Evolutionary conservation across 2,888 invertebrate species (phyloP).

Genomic region (Cheilosia scutellata): DNA sequence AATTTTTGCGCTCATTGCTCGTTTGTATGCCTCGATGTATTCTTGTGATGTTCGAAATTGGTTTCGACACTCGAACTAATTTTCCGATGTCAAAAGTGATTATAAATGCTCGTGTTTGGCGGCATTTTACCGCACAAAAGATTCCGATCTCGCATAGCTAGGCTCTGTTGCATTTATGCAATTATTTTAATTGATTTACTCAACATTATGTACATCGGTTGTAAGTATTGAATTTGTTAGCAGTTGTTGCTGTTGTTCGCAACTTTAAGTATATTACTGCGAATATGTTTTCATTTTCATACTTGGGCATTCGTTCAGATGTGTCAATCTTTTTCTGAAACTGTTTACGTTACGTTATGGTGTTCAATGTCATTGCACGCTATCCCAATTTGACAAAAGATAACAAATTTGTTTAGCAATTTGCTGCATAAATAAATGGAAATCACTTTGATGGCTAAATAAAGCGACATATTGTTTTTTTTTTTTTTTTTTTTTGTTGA

Average conservation of each 20-base stretch:
- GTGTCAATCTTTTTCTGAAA: neutral
- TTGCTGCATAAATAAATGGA: neutral
- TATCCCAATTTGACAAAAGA: slow-evolving; percentile 2
- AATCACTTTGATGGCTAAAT: neutral
- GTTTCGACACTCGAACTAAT: slow-evolving; percentile 71
- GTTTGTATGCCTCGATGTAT: slow-evolving; percentile 60
- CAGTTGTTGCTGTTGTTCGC: neutral
- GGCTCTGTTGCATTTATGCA: slow-evolving; percentile 51
- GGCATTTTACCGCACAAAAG: slow-evolving; percentile 46
- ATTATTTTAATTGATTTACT: slow-evolving; percentile 70
- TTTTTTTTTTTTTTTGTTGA: neutral
- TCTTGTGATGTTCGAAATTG: slow-evolving; percentile 52
- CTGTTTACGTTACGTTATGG: slow-evolving; percentile 3
- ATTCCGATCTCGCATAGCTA: slow-evolving; percentile 24
- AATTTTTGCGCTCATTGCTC: slow-evolving; percentile 22
- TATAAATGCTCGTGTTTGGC: slow-evolving; percentile 58
- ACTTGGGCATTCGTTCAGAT: slow-evolving; percentile 24
- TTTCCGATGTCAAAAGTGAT: slow-evolving; percentile 72
- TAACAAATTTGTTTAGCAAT: slow-evolving; percentile 2
- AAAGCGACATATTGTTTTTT: neutral
- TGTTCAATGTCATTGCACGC: neutral
- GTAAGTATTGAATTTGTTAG: slow-evolving; percentile 44
- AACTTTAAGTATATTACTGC: slow-evolving; percentile 17
- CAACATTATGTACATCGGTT: slow-evolving; percentile 40
- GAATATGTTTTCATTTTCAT: slow-evolving; percentile 23